phyloP scores from a whole-genome alignment of 92 coral and sea anemone genomes.

The Siderastrea siderea region DNA sequence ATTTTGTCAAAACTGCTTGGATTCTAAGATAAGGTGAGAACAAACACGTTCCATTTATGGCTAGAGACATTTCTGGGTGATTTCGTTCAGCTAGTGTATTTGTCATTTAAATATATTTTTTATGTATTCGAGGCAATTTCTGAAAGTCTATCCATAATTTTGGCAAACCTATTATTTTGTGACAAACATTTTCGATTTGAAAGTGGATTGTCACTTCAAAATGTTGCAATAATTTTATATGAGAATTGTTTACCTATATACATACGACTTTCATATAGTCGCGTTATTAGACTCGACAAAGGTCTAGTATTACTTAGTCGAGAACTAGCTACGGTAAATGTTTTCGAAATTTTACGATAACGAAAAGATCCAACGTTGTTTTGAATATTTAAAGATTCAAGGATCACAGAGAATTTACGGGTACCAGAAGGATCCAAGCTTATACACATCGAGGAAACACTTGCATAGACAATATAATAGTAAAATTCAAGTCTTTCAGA shows the following conservation, averaged over 20 bases:
- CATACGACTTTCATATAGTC: neutral
- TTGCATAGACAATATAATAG: neutral
- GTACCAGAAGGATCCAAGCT: slow-evolving; percentile 24
- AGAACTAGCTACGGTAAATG: neutral
- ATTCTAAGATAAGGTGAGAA: slow-evolving; percentile 80
- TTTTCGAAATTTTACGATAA: neutral
- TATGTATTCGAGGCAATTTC: no score
- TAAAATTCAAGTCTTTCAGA: slow-evolving; percentile 13
- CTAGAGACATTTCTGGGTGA: neutral
- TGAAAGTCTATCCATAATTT: neutral
- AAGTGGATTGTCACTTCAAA: neutral
- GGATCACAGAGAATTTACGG: slow-evolving; percentile 10
- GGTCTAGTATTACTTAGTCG: no score
- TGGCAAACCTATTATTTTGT: neutral
- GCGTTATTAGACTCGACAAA: neutral
- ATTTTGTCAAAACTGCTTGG: slow-evolving; percentile 87
- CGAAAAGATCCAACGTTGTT: slow-evolving; percentile 37
- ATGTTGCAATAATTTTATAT: neutral
- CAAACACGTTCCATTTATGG: neutral
- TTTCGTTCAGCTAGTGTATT: neutral
- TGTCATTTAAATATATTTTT: no score
- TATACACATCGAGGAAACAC: neutral
- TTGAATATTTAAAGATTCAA: slow-evolving; percentile 46
- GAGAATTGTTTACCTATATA: no score
- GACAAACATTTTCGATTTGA: slow-evolving; percentile 5